Percentiles rank a stretch among this genome's conserved stretches.
Conservation (phyloP, 2,113 vertebrate species). For the Podarcis cretensis region DNA sequence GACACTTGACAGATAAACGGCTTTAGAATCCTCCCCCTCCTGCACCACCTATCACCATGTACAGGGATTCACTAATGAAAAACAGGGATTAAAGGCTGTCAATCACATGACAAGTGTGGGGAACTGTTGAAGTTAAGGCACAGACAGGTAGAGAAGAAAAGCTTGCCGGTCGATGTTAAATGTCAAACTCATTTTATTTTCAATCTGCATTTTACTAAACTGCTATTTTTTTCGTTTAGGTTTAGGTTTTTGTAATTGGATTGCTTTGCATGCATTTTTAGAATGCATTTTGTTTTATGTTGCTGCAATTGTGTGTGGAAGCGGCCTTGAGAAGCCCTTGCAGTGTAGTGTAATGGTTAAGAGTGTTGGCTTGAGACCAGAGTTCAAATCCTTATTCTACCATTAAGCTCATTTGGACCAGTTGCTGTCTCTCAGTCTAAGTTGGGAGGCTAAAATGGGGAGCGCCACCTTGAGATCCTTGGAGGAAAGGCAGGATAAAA, state of each 20-base stretch:
- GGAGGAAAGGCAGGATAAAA: no score
- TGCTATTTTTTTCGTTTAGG: neutral
- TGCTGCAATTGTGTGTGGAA: no score
- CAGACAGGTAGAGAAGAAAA: neutral
- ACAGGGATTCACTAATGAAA: constrained; percentile 30
- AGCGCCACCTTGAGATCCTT: no score
- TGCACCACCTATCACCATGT: neutral
- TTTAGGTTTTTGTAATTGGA: neutral
- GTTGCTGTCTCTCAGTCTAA: no score
- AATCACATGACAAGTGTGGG: neutral
- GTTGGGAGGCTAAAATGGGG: no score
- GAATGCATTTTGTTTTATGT: neutral
- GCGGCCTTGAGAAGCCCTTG: no score
- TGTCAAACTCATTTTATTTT: neutral
- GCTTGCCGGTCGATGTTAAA: no score
- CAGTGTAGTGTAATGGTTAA: no score
- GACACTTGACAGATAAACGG: constrained; percentile 3
- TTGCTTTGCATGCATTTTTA: neutral
- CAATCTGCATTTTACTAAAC: neutral
- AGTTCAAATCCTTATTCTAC: no score
- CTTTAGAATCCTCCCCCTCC: neutral
- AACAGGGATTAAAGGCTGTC: neutral
- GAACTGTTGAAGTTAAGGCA: neutral
- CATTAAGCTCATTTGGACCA: no score
- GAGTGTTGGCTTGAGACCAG: no score